Evolutionary conservation across 2,113 vertebrate species (phyloP), one percentile per base, ranked within the genome.

Genomic region (Galeopterus variegatus): DNA sequence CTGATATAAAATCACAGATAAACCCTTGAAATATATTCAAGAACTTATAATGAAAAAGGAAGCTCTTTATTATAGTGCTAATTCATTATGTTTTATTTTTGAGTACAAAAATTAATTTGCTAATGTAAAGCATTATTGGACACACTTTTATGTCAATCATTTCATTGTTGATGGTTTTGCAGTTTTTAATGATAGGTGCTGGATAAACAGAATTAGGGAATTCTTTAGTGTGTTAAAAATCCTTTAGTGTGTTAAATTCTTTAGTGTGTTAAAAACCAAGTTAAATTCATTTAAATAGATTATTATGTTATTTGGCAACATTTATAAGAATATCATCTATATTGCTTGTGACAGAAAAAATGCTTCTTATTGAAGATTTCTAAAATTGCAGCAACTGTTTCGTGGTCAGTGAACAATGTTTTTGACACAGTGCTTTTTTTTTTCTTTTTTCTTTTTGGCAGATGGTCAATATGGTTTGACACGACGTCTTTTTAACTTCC

Each of bases 21-120:
- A 97, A 96, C 54, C 23, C 18, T 89, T 88, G 52, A 96, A 97
- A 96, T 86, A 1, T 4, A 65, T 88, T 93, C 92, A 95, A 23
- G 52, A 48, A 18, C 80, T 97, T 96, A 91, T 26, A 79, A 31
- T 67, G 76, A 96, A 97, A 92, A 95, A 95, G 50, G 10, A 80
- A 98, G 24, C 21, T 77, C 8, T n/a, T 83, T 5, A 80, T 23
- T 72, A 26, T 23, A 88, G n/a, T n/a, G 5, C 28, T 91, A 96
- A 93, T 93, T 64, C 81, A 88, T 82, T 17, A 90, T 4, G 0
- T 69, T 92, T 76, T 69, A 88, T 91, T 80, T 80, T 80, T 91
- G 24, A 88, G 28, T 41, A 79, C 13, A 85, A 88, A 80, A 72
- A 50, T 91, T 75, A 80, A 96, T n/a, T 76, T 88, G 13, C 26